phyloP scores from a whole-genome alignment of 2,888 invertebrate genomes.

The Colletes collaris region DNA sequence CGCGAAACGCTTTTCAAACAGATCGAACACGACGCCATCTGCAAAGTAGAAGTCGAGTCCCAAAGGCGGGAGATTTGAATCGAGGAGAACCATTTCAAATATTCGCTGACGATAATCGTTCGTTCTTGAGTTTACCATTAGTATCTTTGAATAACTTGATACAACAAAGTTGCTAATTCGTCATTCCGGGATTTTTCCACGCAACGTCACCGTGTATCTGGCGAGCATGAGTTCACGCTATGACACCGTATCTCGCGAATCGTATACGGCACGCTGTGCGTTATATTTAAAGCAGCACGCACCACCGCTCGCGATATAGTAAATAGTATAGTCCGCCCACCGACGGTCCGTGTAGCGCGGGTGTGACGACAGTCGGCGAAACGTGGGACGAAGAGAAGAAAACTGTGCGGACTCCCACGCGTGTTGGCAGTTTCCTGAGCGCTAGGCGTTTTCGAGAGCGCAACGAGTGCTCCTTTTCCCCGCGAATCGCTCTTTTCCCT shows the following conservation, averaged over 20 bases:
- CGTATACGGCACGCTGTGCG: constrained; percentile 1
- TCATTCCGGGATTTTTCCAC: constrained; percentile 16
- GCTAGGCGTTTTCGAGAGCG: constrained; percentile 33
- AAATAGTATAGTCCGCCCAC: constrained; percentile 44
- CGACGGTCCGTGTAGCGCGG: constrained; percentile 42
- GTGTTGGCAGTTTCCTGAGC: constrained; percentile 43
- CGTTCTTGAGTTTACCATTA: too few species aligned
- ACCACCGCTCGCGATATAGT: constrained; percentile 17
- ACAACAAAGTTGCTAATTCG: constrained; percentile 11
- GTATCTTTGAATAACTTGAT: background rate
- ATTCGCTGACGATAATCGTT: too few species aligned
- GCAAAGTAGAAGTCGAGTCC: too few species aligned
- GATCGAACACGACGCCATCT: too few species aligned
- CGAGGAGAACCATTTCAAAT: too few species aligned
- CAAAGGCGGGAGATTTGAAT: too few species aligned
- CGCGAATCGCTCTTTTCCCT: constrained; percentile 9
- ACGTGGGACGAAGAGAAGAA: constrained; percentile 64
- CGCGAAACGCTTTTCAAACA: too few species aligned
- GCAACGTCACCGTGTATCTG: constrained; percentile 15
- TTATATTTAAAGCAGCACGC: constrained; percentile 26
- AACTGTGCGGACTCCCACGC: constrained; percentile 56
- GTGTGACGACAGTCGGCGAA: constrained; percentile 60
- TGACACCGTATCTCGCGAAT: constrained; percentile 11
- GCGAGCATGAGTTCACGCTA: constrained; percentile 10
- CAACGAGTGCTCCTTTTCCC: constrained; percentile 6